Evolutionary conservation across 2,797 vertebrate genomes (phyloP), one percentile per base, ranked within the genome.

Genomic region (Fistularia commersonii): DNA sequence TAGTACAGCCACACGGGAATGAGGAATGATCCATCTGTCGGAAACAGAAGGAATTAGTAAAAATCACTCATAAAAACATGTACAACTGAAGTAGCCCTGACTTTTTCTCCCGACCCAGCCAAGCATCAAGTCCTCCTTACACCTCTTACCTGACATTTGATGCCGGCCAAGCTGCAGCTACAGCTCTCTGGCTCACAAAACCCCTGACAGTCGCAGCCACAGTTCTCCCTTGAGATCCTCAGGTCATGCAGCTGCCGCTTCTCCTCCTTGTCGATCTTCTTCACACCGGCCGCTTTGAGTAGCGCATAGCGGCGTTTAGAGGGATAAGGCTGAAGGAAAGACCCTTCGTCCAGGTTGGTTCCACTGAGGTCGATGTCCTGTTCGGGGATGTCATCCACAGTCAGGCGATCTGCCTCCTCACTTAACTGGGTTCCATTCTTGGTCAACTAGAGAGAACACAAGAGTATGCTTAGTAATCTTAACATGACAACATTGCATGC

Each of bases 141-240:
- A 1, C 6, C 55, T 64, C 77, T 58, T 70, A 99, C 97, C 94
- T 98, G 96, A 86, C 97, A 99, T 56, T 98, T 97, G 72, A 99
- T 98, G 69, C 97, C 96, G 0, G 94, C 96, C 64, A 97, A 73
- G 76, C 90, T 95, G 81, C 97, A 99, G 90, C 91, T 91, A 80
- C 97, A 99, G 9, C 92, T 98, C 84, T 96, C 96, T 0, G 96
- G 96, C 64, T 98, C 95, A 3, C 97, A 99, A 85, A 96, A 93
- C 40, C 92, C 88, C 54, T 93, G 93, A 57, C 97, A 99, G 84
- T 88, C 89, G 0, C 97, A 98, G 41, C 97, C 97, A 0, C 97
- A 99, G 74, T 96, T 93, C 73, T 98, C 94, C 51, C 97, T 90
- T 23, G 95, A 97, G 46, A 91, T 84, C 32, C 97, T 91, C 71